Conservation (phyloP, 2,888 invertebrate species). For the Orchestes rusci region DNA sequence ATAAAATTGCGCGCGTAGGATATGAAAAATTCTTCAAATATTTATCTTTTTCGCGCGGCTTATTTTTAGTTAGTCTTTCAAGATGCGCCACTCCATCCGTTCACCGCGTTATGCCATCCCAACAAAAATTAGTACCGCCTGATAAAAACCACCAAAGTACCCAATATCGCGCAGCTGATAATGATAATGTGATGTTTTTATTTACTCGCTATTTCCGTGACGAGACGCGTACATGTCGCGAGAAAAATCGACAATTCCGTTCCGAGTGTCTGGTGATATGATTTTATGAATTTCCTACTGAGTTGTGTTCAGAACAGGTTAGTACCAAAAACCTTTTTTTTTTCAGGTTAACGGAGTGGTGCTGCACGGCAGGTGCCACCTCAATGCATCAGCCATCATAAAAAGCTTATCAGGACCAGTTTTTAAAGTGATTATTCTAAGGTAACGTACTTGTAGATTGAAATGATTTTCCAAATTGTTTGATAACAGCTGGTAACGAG, state of each 20-base stretch:
- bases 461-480: background rate
- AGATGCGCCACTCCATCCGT: too few relatives aligned
- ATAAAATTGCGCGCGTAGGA: too few relatives aligned
- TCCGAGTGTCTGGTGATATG: too few relatives aligned
- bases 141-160: background rate
- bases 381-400: constrained; percentile 94
- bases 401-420: constrained; percentile 77
- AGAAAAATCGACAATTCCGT: too few relatives aligned
- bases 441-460: constrained; percentile 50
- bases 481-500: too few relatives aligned
- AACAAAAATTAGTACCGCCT: too few relatives aligned
- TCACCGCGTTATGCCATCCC: too few relatives aligned
- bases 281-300: constrained; percentile 35
- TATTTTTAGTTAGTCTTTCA: too few relatives aligned
- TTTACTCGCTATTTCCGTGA: constrained; percentile 24
- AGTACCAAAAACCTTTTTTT: constrained; percentile 30
- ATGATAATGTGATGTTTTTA: constrained; percentile 24
- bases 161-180: constrained; percentile 22
- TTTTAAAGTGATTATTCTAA: constrained; percentile 78
- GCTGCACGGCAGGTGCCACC: constrained; percentile 88
- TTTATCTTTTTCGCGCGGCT: too few relatives aligned
- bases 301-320: constrained; percentile 35
- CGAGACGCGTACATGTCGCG: too few relatives aligned
- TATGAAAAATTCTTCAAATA: too few relatives aligned
- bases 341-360: constrained; percentile 89